A percentile compares a stretch with the other conserved stretches of the same genome.
Conservation (phyloP, 2,888 invertebrate genomes). For the Punctoribates punctum region DNA sequence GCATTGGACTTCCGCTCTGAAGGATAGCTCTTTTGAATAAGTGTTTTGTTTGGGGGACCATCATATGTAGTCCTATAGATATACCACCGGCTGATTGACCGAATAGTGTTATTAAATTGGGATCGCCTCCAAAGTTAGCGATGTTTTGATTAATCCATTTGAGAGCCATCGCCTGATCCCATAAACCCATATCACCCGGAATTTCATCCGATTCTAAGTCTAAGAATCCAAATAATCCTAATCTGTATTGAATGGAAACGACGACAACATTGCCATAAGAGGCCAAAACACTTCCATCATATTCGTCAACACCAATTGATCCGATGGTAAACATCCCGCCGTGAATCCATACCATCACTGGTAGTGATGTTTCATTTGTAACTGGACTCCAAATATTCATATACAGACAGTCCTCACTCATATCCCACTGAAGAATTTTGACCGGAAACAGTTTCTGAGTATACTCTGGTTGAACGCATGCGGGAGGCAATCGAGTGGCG, state of each 20-base stretch:
- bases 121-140: constrained; percentile 62
- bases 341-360: constrained; percentile 51
- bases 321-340: constrained; percentile 58
- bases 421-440: constrained; percentile 50
- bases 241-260: constrained; percentile 57
- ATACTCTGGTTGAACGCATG: constrained; percentile 50
- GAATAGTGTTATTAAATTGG: constrained; percentile 80
- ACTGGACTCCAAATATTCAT: constrained; percentile 58
- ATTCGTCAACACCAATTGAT: constrained; percentile 55
- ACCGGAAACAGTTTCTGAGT: constrained; percentile 36
- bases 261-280: constrained; percentile 56
- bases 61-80: constrained; percentile 53
- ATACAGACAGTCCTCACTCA: constrained; percentile 58
- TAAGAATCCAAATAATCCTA: constrained; percentile 54
- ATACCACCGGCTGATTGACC: constrained; percentile 90
- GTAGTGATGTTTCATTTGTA: constrained; percentile 56
- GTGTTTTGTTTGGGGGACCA: constrained; percentile 51
- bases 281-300: constrained; percentile 56
- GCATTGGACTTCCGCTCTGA: constrained; percentile 56
- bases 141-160: constrained; percentile 17
- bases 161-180: constrained; percentile 29
- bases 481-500: constrained; percentile 54
- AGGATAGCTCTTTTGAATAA: constrained; percentile 58
- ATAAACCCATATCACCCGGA: constrained; percentile 44
- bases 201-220: constrained; percentile 25